These are phyloP conservation scores for Myripristis jacobus DNA, from an alignment of 2,797 vertebrate species.

Conservation along the genomic window DNA sequence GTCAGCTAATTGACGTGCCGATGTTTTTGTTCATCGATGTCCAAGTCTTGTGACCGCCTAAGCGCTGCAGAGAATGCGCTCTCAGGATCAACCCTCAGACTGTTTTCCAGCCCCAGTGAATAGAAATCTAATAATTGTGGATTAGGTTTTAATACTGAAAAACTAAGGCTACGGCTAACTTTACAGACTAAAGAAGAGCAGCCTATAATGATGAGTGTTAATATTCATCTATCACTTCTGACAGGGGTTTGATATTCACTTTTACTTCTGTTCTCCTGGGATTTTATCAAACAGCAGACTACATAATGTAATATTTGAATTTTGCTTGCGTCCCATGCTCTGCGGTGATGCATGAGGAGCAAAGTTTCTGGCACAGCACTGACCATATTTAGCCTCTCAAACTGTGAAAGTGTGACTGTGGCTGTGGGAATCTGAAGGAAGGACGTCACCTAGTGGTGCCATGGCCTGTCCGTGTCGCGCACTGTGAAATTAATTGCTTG, in stretches of 20 bases:
- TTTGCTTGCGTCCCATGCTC: not conserved
- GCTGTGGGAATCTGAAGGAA: not conserved
- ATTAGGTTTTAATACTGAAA: not conserved
- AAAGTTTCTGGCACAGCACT: too few relatives aligned
- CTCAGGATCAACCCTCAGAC: conserved; percentile 55
- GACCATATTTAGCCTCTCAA: too few relatives aligned
- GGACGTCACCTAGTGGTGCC: conserved; percentile 21
- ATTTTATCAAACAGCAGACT: not conserved
- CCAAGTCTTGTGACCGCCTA: conserved; percentile 81
- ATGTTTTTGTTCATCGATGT: conserved; percentile 75
- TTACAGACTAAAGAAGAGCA: too few relatives aligned
- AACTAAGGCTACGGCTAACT: not conserved
- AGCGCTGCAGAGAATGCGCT: conserved; percentile 73
- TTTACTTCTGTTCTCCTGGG: not conserved
- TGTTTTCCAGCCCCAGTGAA: conserved; percentile 8
- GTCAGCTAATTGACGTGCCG: conserved; percentile 57
- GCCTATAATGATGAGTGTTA: too few relatives aligned
- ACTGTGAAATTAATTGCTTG: not conserved
- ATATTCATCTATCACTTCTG: not conserved
- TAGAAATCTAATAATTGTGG: not conserved
- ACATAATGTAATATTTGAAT: not conserved
- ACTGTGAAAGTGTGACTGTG: not conserved
- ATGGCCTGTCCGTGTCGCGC: not conserved
- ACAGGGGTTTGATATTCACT: too few relatives aligned
- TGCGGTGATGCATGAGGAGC: not conserved